A percentile compares a stretch with the other conserved stretches of the same genome.
These are phyloP conservation scores for Tapera naevia DNA, from an alignment of 2,797 vertebrate genomes.

Conservation along the genomic window DNA sequence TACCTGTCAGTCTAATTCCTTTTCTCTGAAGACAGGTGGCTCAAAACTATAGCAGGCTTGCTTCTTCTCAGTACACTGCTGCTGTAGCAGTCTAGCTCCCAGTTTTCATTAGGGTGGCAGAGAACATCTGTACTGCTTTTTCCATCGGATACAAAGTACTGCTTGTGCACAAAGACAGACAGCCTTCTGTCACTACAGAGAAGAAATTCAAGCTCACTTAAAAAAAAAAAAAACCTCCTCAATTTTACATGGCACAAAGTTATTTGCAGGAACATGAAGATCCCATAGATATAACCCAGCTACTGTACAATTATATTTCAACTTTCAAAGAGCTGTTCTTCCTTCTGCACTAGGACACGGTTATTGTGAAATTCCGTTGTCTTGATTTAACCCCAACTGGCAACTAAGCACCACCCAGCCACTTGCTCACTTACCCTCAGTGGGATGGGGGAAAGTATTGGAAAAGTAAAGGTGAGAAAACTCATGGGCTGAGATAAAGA, in stretches of 20 bases:
- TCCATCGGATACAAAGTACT: neutral
- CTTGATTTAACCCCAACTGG: too few relatives aligned
- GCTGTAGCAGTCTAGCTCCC: neutral
- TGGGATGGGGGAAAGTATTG: too few relatives aligned
- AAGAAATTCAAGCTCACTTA: neutral
- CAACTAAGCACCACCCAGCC: too few relatives aligned
- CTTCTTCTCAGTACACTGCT: neutral
- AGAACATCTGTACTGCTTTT: neutral
- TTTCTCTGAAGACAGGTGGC: neutral
- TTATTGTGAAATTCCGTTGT: neutral
- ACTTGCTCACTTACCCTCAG: too few relatives aligned
- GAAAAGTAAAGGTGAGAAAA: too few relatives aligned
- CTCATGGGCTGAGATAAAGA: too few relatives aligned
- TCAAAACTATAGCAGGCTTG: neutral
- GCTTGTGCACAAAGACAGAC: neutral
- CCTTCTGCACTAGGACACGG: neutral
- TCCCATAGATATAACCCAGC: neutral
- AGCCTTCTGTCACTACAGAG: neutral
- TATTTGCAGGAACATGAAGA: constrained; percentile 8
- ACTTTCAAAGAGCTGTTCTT: neutral
- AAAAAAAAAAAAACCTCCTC: neutral
- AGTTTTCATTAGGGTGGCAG: neutral
- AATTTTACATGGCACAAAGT: neutral
- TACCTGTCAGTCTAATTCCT: neutral
- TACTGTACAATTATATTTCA: neutral